Evolutionary conservation across 2,888 invertebrate species (phyloP).

Genomic region (Mythimna lalbum): DNA sequence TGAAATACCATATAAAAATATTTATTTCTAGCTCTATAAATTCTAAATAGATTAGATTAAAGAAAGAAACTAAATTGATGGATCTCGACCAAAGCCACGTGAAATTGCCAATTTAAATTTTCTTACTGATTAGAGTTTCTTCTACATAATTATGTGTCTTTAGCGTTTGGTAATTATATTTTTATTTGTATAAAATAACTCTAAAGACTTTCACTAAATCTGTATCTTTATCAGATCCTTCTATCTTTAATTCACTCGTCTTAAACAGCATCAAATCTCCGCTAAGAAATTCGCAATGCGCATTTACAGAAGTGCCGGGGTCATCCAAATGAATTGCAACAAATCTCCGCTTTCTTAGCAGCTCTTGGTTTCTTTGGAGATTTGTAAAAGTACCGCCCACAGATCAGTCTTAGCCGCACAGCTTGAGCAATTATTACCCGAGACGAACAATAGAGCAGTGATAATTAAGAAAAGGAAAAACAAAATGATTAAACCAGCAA

Average conservation of each 20-base stretch:
- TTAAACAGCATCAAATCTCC: constrained; percentile 32
- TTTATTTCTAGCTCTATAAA: constrained; percentile 2
- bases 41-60: not conserved
- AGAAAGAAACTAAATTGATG: not conserved
- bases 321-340: constrained; percentile 57
- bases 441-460: constrained; percentile 44
- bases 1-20: not conserved
- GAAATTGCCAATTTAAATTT: not conserved
- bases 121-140: not conserved
- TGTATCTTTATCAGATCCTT: not conserved
- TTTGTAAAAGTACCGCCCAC: constrained; percentile 42
- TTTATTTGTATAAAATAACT: not conserved
- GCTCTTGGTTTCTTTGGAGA: constrained; percentile 45
- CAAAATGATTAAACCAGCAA: constrained; percentile 39
- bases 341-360: constrained; percentile 46
- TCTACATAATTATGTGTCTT: not conserved
- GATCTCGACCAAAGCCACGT: not conserved
- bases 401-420: constrained; percentile 37
- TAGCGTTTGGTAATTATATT: not conserved
- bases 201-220: not conserved
- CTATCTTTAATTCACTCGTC: constrained; percentile 8
- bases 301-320: constrained; percentile 41
- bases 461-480: constrained; percentile 56
- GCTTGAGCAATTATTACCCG: constrained; percentile 25
- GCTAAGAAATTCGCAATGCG: constrained; percentile 43